Evolutionary conservation across 2,797 vertebrate genomes (phyloP).

Genomic region (Melanotaenia maccullochi): DNA sequence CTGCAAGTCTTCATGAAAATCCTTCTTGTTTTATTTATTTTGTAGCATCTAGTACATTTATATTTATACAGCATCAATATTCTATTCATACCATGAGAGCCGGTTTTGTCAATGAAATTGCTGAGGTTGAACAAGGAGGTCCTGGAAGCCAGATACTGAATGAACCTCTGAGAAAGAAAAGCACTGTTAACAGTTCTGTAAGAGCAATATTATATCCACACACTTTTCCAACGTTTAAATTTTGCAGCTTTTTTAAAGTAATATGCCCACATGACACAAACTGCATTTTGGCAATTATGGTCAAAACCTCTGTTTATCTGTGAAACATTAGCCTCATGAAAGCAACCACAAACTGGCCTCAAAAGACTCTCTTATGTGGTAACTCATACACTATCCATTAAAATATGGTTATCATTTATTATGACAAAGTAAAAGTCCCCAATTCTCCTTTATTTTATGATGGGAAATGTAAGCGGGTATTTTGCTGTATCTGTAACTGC

Average conservation of each 20-base stretch:
- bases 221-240: not conserved
- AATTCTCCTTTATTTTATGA: not conserved
- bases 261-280: not conserved
- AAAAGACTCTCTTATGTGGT: slow-evolving; percentile 9
- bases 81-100: slow-evolving; percentile 91
- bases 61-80: not conserved
- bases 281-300: slow-evolving; percentile 5
- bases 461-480: slow-evolving; percentile 1
- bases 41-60: not conserved
- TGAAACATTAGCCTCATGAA: not conserved
- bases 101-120: slow-evolving; percentile 99
- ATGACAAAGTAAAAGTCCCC: not conserved
- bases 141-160: slow-evolving; percentile 99
- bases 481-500: not conserved
- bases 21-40: no score
- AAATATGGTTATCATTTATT: not conserved
- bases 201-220: not conserved
- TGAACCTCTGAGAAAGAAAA: slow-evolving; percentile 91
- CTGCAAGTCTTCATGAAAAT: no score
- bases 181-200: not conserved
- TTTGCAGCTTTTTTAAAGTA: not conserved
- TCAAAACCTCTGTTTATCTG: slow-evolving; percentile 11
- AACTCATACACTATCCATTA: not conserved
- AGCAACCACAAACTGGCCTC: slow-evolving; percentile 1
- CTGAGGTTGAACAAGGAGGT: slow-evolving; percentile 99